Evolutionary conservation across 2,888 invertebrate genomes (phyloP).

Genomic region (Volucella inflata): DNA sequence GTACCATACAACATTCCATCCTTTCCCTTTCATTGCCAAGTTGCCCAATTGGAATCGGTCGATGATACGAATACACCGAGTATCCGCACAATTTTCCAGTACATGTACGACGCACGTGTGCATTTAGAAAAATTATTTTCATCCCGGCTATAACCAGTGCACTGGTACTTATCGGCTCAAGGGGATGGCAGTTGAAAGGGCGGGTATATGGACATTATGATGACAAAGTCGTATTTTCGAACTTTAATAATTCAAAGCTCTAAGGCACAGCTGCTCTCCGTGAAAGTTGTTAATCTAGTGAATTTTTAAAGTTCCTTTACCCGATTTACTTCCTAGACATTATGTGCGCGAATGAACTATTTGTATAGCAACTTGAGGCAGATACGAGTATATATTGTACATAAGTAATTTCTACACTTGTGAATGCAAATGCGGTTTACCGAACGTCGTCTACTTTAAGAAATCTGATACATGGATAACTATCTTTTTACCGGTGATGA

Average conservation of each 20-base stretch:
- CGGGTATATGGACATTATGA: constrained; percentile 25
- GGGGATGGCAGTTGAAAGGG: constrained; percentile 48
- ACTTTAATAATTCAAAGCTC: constrained; percentile 3
- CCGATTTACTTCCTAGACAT: constrained; percentile 58
- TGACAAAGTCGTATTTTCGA: constrained; percentile 7
- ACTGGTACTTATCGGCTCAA: constrained; percentile 12
- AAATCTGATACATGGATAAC: constrained; percentile 62
- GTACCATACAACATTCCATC: constrained; percentile 21
- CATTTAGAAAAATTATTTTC: constrained; percentile 17
- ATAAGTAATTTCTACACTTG: neutral
- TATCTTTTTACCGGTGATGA: constrained; percentile 54
- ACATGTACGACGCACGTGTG: constrained; percentile 35
- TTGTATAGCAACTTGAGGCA: constrained; percentile 11
- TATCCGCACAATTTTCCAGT: neutral
- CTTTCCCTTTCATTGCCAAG: constrained; percentile 73
- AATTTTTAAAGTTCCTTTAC: constrained; percentile 29
- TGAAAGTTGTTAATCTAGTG: constrained; percentile 69
- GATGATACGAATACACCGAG: neutral
- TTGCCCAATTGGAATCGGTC: constrained; percentile 11
- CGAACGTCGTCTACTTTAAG: neutral
- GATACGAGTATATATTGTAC: neutral
- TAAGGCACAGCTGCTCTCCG: constrained; percentile 14
- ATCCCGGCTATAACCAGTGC: constrained; percentile 18
- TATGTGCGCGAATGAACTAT: constrained; percentile 24
- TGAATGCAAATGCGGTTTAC: constrained; percentile 24